Evolutionary conservation across 2,113 vertebrate species (phyloP).

Genomic region (Sinosuthora webbiana): DNA sequence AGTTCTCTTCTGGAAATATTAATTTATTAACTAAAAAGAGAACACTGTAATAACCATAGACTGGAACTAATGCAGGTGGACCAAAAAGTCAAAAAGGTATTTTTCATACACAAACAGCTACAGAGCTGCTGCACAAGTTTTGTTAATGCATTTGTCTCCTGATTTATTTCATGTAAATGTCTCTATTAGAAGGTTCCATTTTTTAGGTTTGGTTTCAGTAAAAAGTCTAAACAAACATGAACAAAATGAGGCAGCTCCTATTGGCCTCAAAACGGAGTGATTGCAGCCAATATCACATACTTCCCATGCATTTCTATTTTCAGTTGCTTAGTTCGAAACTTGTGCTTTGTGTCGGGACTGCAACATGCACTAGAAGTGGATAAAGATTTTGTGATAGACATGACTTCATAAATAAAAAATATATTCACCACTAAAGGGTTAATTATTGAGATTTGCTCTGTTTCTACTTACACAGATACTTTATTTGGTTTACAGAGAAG

Average conservation of each 20-base stretch:
- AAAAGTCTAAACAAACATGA: background rate
- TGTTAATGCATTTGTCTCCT: background rate
- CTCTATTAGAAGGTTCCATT: background rate
- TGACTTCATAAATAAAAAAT: background rate
- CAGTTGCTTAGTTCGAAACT: background rate
- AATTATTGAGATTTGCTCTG: background rate
- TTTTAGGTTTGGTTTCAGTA: background rate
- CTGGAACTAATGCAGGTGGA: background rate
- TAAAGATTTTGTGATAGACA: background rate
- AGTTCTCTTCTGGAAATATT: background rate
- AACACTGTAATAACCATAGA: background rate
- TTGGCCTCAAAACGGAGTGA: background rate
- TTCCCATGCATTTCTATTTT: background rate
- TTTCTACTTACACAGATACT: background rate
- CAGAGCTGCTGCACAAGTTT: background rate
- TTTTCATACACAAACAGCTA: background rate
- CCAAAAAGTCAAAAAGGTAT: background rate
- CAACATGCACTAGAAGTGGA: background rate
- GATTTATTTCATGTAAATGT: background rate
- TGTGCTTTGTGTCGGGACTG: background rate
- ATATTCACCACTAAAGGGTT: background rate
- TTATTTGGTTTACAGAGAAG: background rate
- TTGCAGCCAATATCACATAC: background rate
- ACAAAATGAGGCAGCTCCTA: background rate
- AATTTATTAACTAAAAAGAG: background rate